Conservation (phyloP, 2,888 invertebrate genomes). For the Phengaris arion region DNA sequence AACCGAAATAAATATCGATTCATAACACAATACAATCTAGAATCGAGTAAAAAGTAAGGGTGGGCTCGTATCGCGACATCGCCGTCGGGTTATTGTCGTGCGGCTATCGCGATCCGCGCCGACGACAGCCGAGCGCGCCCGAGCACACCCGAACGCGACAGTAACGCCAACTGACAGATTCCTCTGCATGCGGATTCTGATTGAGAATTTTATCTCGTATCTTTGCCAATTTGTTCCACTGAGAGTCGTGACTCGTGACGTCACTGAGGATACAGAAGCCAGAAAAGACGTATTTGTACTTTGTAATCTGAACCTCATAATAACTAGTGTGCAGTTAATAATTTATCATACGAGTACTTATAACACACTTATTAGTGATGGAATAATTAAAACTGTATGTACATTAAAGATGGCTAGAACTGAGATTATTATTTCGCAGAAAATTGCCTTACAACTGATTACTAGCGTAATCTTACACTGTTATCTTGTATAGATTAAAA, state of each 20-base stretch:
- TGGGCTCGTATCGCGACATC: constrained; percentile 65
- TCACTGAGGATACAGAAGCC: not conserved
- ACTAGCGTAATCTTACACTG: not conserved
- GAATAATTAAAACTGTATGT: not conserved
- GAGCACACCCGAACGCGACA: constrained; percentile 47
- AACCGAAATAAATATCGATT: constrained; percentile 73
- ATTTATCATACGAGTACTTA: too few species aligned
- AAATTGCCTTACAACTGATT: constrained; percentile 8
- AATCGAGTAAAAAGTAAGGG: constrained; percentile 70
- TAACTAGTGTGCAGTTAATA: too few species aligned
- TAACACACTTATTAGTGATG: not conserved
- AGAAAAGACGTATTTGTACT: not conserved
- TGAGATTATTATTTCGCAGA: constrained; percentile 1
- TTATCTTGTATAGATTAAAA: constrained; percentile 19
- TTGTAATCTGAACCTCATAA: not conserved
- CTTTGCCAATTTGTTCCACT: not conserved
- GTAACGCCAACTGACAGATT: constrained; percentile 57
- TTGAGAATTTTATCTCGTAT: not conserved
- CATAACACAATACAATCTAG: constrained; percentile 76
- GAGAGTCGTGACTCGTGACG: not conserved
- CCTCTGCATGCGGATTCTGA: constrained; percentile 37
- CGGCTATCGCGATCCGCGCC: constrained; percentile 60
- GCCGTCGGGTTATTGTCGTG: constrained; percentile 68
- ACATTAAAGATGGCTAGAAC: not conserved
- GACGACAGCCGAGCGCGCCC: constrained; percentile 50